Conservation (phyloP, 2,797 vertebrate genomes). For the Amazonetta brasiliensis region DNA sequence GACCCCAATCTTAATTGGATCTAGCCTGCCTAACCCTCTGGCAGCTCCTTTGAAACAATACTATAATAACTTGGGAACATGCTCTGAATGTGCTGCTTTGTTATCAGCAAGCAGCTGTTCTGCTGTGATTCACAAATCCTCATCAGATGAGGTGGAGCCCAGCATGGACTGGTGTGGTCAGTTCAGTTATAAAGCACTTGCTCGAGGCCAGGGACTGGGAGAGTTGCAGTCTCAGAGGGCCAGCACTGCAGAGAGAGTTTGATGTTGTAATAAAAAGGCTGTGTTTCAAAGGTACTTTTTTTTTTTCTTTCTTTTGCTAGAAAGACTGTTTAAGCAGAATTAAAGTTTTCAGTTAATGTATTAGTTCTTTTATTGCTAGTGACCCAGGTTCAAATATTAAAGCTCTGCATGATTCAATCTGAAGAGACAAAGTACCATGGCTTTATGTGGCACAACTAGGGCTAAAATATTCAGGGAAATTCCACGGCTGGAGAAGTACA, state of each 20-base stretch:
- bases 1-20: slow-evolving; percentile 31
- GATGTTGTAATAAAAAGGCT: background rate
- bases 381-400: background rate
- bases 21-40: background rate
- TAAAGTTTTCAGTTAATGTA: background rate
- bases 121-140: background rate
- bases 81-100: background rate
- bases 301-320: background rate
- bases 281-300: background rate
- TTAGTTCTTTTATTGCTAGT: background rate
- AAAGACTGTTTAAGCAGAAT: background rate
- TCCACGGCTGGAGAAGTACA: background rate
- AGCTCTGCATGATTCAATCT: fast-evolving
- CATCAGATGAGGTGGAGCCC: background rate
- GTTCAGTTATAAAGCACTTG: background rate
- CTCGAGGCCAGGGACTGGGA: background rate
- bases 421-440: fast-evolving
- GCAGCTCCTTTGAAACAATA: background rate
- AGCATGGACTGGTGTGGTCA: background rate
- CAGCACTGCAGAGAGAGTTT: fast-evolving
- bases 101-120: background rate
- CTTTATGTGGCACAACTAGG: background rate
- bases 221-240: fast-evolving
- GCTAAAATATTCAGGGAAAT: background rate
- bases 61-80: background rate